These are phyloP conservation scores for Cactoblastis cactorum DNA, from an alignment of 2,888 invertebrate species.

Conservation along the genomic window DNA sequence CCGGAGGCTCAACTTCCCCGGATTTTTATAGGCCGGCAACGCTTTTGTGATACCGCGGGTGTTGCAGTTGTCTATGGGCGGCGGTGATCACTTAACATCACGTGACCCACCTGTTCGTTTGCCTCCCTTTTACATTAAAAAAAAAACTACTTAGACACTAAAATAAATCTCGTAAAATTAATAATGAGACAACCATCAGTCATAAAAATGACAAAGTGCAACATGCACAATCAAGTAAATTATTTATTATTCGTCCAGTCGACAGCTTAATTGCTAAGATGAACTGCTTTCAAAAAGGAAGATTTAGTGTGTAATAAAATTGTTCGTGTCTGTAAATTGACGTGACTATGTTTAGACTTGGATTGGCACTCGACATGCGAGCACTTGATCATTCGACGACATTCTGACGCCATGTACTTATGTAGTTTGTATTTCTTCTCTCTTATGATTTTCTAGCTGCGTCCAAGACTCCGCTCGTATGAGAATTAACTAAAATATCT, in stretches of 20 bases:
- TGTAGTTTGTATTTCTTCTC: conserved; percentile 23
- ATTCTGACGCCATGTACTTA: conserved; percentile 30
- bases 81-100: too few species aligned
- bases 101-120: too few species aligned
- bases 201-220: conserved; percentile 25
- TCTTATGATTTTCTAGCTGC: background rate
- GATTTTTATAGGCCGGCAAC: too few species aligned
- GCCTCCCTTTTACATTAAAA: too few species aligned
- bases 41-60: too few species aligned
- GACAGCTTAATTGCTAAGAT: background rate
- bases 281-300: conserved; percentile 1
- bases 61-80: too few species aligned
- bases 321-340: background rate
- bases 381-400: conserved; percentile 37
- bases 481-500: too few species aligned
- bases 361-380: conserved; percentile 37
- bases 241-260: too few species aligned
- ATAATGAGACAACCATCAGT: background rate
- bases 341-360: conserved; percentile 23
- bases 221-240: background rate
- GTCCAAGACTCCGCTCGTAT: background rate
- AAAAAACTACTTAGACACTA: too few species aligned
- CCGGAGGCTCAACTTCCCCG: too few species aligned
- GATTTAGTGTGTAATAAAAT: background rate
- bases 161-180: too few species aligned